A percentile compares a stretch with the other conserved stretches of the same genome.
Evolutionary conservation across 2,113 vertebrate genomes (phyloP).

Genomic region (Pedetes capensis): DNA sequence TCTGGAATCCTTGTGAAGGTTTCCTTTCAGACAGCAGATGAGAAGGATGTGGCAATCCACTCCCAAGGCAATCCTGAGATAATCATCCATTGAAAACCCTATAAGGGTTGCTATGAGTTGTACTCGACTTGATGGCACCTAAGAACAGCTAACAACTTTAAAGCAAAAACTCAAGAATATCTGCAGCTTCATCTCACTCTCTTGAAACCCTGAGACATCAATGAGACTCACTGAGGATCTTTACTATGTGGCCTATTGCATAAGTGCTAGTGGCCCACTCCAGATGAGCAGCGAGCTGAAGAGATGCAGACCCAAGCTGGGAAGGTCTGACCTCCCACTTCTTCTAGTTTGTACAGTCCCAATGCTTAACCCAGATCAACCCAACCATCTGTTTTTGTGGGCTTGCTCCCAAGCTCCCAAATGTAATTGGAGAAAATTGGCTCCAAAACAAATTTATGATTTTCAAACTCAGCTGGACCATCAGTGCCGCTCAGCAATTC

Average conservation of each 20-base stretch:
- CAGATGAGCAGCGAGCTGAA: not conserved
- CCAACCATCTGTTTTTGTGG: slow-evolving; percentile 72
- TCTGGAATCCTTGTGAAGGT: not conserved
- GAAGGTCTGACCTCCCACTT: not conserved
- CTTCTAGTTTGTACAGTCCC: not conserved
- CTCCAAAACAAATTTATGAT: slow-evolving; percentile 57
- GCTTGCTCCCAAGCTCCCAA: slow-evolving; percentile 67
- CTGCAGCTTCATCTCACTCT: no score
- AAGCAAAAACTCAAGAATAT: no score
- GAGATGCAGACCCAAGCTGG: not conserved
- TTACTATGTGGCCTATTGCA: not conserved
- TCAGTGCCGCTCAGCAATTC: slow-evolving; percentile 50
- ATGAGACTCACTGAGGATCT: not conserved
- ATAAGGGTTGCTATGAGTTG: no score
- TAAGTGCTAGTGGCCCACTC: not conserved
- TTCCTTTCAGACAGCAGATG: not conserved
- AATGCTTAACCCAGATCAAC: slow-evolving; percentile 60
- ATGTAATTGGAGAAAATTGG: slow-evolving; percentile 59
- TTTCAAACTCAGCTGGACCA: slow-evolving; percentile 63
- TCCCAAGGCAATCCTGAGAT: no score
- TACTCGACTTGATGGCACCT: no score
- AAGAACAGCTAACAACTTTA: no score
- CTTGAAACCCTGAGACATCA: no score
- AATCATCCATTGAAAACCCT: no score
- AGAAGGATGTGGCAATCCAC: no score